Percentiles rank a stretch among this genome's conserved stretches.
Conservation (phyloP, 2,888 invertebrate species). For the Sinopyrophorus schimmeli region DNA sequence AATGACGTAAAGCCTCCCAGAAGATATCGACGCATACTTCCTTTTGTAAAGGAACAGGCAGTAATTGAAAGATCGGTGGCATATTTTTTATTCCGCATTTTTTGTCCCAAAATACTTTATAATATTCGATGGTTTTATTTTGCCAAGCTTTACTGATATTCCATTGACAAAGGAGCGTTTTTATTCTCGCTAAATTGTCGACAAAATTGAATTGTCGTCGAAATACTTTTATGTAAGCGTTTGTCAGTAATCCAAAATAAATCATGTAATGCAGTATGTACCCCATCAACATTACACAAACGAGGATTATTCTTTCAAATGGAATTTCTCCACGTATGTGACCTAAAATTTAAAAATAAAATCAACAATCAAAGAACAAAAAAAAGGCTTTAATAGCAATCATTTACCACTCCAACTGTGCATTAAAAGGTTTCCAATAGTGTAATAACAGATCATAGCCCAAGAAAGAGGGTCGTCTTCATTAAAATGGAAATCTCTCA, state of each 20-base stretch:
- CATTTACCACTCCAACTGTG: constrained; percentile 26
- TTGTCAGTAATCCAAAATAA: constrained; percentile 32
- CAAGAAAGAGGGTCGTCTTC: constrained; percentile 15
- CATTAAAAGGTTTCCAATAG: constrained; percentile 14
- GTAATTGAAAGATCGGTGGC: constrained; percentile 53
- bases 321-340: constrained; percentile 13
- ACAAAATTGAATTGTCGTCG: constrained; percentile 31
- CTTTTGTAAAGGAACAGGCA: constrained; percentile 59
- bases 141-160: constrained; percentile 20
- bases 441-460: constrained; percentile 22
- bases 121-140: constrained; percentile 47
- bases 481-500: constrained; percentile 15
- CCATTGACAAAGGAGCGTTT: constrained; percentile 25
- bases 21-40: constrained; percentile 59
- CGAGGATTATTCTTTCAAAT: constrained; percentile 22
- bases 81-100: constrained; percentile 57
- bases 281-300: constrained; percentile 27
- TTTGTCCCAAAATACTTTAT: constrained; percentile 60
- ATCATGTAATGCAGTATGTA: constrained; percentile 32
- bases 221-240: constrained; percentile 29
- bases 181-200: constrained; percentile 25
- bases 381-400: no score
- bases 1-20: constrained; percentile 59
- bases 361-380: background rate
- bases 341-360: constrained; percentile 19